These are phyloP conservation scores for Drosophila kanapiae DNA, from an alignment of 1,140 invertebrate species.

Conservation along the genomic window DNA sequence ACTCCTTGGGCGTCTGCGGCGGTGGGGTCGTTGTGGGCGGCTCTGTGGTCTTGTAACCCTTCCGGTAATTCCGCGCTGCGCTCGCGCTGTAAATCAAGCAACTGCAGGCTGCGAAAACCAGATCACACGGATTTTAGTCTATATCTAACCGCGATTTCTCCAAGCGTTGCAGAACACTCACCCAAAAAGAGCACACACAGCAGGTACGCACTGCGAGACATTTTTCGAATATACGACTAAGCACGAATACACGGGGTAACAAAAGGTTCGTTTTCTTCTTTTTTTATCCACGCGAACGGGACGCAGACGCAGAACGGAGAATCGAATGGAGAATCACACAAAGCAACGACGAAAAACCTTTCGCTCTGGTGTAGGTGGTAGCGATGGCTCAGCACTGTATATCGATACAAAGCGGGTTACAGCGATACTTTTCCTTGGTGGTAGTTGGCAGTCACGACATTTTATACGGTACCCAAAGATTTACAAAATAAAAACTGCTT, in stretches of 20 bases:
- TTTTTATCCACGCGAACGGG: slow-evolving; percentile 45
- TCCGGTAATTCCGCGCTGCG: slow-evolving; percentile 28
- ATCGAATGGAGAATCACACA: slow-evolving; percentile 37
- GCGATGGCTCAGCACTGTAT: background rate
- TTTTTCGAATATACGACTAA: slow-evolving; percentile 40
- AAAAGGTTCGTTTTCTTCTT: slow-evolving; percentile 30
- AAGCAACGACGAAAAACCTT: slow-evolving; percentile 48
- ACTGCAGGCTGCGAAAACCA: slow-evolving; percentile 56
- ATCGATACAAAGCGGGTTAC: slow-evolving; percentile 12
- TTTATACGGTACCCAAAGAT: background rate
- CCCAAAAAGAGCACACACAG: slow-evolving; percentile 60
- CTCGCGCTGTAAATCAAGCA: slow-evolving; percentile 54
- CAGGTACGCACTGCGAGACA: slow-evolving; percentile 58
- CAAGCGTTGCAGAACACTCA: slow-evolving; percentile 36
- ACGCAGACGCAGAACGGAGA: slow-evolving; percentile 65
- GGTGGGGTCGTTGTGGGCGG: slow-evolving; percentile 53
- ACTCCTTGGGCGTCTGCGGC: slow-evolving; percentile 80
- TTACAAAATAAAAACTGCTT: background rate
- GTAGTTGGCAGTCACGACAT: background rate
- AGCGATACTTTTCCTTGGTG: slow-evolving; percentile 20
- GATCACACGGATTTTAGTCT: slow-evolving; percentile 18
- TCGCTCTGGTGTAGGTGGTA: slow-evolving; percentile 37
- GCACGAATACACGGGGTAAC: slow-evolving; percentile 16
- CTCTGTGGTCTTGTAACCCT: slow-evolving; percentile 44
- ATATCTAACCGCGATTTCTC: slow-evolving; percentile 6